phyloP scores from a whole-genome alignment of 1,140 invertebrate species.

The Vanessa tameamea region DNA sequence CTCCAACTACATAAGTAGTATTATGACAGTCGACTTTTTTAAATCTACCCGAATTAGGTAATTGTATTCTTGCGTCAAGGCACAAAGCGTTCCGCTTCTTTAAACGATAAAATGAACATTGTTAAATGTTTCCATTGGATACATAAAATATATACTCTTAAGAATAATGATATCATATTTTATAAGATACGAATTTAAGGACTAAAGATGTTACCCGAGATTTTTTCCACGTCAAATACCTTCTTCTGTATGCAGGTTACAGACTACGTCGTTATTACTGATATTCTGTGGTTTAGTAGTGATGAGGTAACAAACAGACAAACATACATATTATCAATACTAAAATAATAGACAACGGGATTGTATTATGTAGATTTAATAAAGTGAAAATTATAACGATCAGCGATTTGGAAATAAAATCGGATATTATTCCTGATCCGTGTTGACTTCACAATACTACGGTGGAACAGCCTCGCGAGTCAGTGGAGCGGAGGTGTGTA shows the following conservation, averaged over 20 bases:
- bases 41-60: slow-evolving; percentile 8
- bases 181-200: too few species aligned
- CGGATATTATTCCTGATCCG: slow-evolving; percentile 25
- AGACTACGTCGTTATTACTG: too few species aligned
- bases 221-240: too few species aligned
- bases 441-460: slow-evolving; percentile 32
- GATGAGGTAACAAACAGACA: not conserved
- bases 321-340: not conserved
- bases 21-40: slow-evolving; percentile 9
- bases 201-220: too few species aligned
- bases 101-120: too few species aligned
- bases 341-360: not conserved
- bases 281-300: too few species aligned
- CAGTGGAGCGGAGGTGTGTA: slow-evolving; percentile 32
- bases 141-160: too few species aligned
- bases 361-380: not conserved
- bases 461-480: slow-evolving; percentile 27
- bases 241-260: too few species aligned
- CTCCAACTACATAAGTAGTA: slow-evolving; percentile 4
- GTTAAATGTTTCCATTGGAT: too few species aligned
- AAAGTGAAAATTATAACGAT: slow-evolving; percentile 9
- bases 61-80: not conserved
- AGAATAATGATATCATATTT: too few species aligned
- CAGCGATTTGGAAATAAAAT: slow-evolving; percentile 27
- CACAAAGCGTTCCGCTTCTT: too few species aligned